Conservation (phyloP, 2,113 vertebrate species). For the Triplophysa dalaica region DNA sequence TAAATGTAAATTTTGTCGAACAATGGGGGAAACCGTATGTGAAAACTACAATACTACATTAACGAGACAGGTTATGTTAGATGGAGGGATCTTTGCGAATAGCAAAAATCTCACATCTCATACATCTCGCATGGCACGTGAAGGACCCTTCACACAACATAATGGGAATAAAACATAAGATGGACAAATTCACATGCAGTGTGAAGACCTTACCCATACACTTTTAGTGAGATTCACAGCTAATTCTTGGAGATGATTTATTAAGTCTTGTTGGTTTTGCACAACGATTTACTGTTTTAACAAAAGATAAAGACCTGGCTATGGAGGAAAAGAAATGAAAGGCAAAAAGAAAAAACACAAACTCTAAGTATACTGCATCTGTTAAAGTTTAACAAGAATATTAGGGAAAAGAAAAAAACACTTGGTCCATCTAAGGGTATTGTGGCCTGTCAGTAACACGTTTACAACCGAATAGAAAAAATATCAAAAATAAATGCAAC, state of each 20-base stretch:
- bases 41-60: constrained; percentile 62
- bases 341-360: constrained; percentile 33
- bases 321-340: constrained; percentile 34
- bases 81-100: constrained; percentile 75
- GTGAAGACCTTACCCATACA: constrained; percentile 73
- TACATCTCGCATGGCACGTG: constrained; percentile 73
- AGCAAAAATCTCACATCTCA: constrained; percentile 76
- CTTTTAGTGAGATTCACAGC: constrained; percentile 76
- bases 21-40: constrained; percentile 55
- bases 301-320: neutral
- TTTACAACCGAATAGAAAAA: constrained; percentile 69
- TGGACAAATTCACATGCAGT: constrained; percentile 89
- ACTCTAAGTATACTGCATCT: constrained; percentile 45
- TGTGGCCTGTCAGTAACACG: constrained; percentile 51
- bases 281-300: constrained; percentile 28
- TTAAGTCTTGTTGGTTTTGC: constrained; percentile 29
- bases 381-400: constrained; percentile 18
- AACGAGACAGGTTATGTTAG: constrained; percentile 71
- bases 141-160: constrained; percentile 85
- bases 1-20: constrained; percentile 68
- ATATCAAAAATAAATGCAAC: constrained; percentile 81
- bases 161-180: constrained; percentile 75
- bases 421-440: constrained; percentile 69
- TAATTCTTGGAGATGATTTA: constrained; percentile 64
- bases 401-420: constrained; percentile 6